These are phyloP conservation scores for Napeogenes sylphis DNA, from an alignment of 2,888 invertebrate species.

Conservation along the genomic window DNA sequence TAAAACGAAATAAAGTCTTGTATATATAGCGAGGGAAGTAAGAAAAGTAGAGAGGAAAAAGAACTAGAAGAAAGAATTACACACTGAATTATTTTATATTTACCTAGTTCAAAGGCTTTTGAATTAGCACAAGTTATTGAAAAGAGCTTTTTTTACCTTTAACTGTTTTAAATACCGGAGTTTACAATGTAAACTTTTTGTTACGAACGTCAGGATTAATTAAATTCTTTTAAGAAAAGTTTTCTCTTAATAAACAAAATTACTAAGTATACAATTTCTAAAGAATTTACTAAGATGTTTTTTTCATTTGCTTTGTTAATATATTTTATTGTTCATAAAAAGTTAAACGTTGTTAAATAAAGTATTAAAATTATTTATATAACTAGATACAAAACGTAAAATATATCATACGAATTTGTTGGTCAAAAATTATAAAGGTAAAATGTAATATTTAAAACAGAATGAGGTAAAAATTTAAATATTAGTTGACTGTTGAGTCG, in stretches of 20 bases:
- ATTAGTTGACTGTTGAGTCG: conserved; percentile 13
- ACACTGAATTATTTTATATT: conserved; percentile 14
- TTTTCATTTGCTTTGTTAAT: background rate
- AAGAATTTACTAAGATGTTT: background rate
- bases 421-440: background rate
- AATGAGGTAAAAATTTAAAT: background rate
- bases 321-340: background rate
- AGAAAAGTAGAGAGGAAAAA: conserved; percentile 7
- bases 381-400: too few relatives aligned
- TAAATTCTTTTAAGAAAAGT: conserved; percentile 19
- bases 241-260: conserved; percentile 10
- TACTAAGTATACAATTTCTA: conserved; percentile 1
- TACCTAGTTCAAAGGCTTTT: conserved; percentile 22
- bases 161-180: conserved; percentile 22
- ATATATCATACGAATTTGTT: background rate
- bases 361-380: too few relatives aligned
- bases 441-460: background rate
- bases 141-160: conserved; percentile 22
- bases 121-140: conserved; percentile 28
- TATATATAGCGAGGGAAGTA: too few relatives aligned
- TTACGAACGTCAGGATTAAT: conserved; percentile 27
- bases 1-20: too few relatives aligned
- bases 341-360: too few relatives aligned
- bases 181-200: conserved; percentile 21
- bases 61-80: conserved; percentile 9